Evolutionary conservation across 37 sponge, comb jelly and placozoan genomes (phyloP).

Genomic region (Mnemiopsis leidyi): DNA sequence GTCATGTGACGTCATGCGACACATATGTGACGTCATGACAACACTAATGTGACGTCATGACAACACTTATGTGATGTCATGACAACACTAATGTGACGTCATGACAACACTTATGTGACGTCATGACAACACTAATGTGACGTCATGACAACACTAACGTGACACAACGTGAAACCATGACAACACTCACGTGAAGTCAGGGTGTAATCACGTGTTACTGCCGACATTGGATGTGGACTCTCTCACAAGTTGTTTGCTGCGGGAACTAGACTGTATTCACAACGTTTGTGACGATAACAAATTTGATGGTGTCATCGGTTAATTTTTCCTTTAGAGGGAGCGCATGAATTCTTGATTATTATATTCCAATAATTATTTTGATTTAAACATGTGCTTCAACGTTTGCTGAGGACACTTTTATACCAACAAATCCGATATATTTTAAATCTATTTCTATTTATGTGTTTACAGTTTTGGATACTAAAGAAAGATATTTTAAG

Average conservation of each 20-base stretch:
- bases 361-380: too few relatives aligned
- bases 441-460: too few relatives aligned
- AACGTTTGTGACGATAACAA: background rate
- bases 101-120: background rate
- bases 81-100: background rate
- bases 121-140: background rate
- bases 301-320: background rate
- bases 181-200: background rate
- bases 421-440: too few relatives aligned
- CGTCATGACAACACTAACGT: too few relatives aligned
- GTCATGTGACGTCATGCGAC: background rate
- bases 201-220: too few relatives aligned
- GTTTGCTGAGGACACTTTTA: too few relatives aligned
- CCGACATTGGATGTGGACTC: too few relatives aligned
- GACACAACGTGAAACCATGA: background rate
- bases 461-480: too few relatives aligned
- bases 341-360: too few relatives aligned
- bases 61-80: background rate
- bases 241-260: background rate
- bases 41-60: background rate
- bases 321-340: too few relatives aligned
- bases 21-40: background rate
- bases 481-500: too few relatives aligned
- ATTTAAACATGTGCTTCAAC: too few relatives aligned
- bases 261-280: background rate